Evolutionary conservation across 2,888 invertebrate genomes (phyloP).

Genomic region (Helobdella robusta): DNA sequence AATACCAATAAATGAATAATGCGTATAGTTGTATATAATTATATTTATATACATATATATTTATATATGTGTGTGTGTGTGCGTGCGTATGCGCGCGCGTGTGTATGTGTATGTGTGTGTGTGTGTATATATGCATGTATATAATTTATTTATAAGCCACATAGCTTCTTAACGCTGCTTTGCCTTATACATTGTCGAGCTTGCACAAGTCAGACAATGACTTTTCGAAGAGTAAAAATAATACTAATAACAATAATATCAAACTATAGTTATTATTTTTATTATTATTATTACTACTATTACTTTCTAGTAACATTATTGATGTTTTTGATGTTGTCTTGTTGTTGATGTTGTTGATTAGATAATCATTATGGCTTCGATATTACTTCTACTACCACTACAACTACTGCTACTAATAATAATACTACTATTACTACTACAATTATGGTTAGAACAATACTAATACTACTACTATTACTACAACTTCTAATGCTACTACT

Average conservation of each 20-base stretch:
- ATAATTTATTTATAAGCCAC: neutral
- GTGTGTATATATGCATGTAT: neutral
- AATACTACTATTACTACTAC: too few relatives aligned
- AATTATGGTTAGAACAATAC: neutral
- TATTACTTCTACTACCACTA: neutral
- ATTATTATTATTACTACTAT: neutral
- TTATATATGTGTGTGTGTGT: neutral
- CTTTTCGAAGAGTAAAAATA: too few relatives aligned
- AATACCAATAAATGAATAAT: too few relatives aligned
- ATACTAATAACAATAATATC: neutral
- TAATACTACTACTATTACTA: neutral
- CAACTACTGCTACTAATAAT: neutral
- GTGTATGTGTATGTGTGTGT: neutral
- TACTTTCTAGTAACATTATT: neutral
- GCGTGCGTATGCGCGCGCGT: constrained; percentile 4
- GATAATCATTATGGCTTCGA: too few relatives aligned
- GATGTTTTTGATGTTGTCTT: too few relatives aligned
- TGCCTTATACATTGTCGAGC: too few relatives aligned
- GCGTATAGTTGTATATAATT: too few relatives aligned
- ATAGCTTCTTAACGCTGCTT: neutral
- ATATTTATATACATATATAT: neutral
- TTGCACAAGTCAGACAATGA: too few relatives aligned
- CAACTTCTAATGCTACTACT: neutral
- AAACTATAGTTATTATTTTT: neutral
- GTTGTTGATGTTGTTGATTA: too few relatives aligned